Evolutionary conservation across 1,140 invertebrate species (phyloP), one percentile per base, ranked within the genome.

Genomic region (Danaus plexippus): DNA sequence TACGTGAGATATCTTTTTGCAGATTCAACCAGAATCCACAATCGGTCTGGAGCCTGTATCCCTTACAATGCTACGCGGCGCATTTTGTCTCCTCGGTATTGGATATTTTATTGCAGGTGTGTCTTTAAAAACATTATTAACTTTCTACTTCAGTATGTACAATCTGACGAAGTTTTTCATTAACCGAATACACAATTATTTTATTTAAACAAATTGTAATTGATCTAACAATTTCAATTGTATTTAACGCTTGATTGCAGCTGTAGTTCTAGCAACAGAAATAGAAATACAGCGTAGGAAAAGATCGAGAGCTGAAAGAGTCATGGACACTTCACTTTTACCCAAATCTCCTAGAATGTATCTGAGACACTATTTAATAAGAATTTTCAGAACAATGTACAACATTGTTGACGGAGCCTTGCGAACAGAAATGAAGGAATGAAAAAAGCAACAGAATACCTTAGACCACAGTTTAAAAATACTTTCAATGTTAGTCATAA

Each of bases 21-120:
- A 80, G 79, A 55, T 56, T 22, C 76, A 74, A 58, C 48, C 54
- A 6, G 81, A 85, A 59, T 77, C 80, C 9, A 72, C 73, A 1
- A 85, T 86, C 61, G 87, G 87, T 47, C 73, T 91, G 9, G 88
- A 90, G 64, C 90, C 92, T 0, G 86, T 93, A 0, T 91, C 88
- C 48, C 75, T 92, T 15, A 88, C 88, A 64, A 92, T 92, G 89
- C 65, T 93, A 0, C 89, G 91, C 59, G 91, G 91, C 11, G 90
- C 91, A 0, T 93, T 93, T 67, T 91, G 91, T 73, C 81, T 91
- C 4, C 76, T 92, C 0, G 82, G 88, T 9, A 86, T 92, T 15
- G 92, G 92, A 18, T 87, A 89, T 68, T 60, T 87, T 40, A 63
- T 89, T 58, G 86, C 89, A 61, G 87, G 88, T 89, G 75, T 64